A percentile compares a stretch with the other conserved stretches of the same genome.
These are phyloP conservation scores for Odontomyia ornata DNA, from an alignment of 2,888 invertebrate species.

Conservation along the genomic window DNA sequence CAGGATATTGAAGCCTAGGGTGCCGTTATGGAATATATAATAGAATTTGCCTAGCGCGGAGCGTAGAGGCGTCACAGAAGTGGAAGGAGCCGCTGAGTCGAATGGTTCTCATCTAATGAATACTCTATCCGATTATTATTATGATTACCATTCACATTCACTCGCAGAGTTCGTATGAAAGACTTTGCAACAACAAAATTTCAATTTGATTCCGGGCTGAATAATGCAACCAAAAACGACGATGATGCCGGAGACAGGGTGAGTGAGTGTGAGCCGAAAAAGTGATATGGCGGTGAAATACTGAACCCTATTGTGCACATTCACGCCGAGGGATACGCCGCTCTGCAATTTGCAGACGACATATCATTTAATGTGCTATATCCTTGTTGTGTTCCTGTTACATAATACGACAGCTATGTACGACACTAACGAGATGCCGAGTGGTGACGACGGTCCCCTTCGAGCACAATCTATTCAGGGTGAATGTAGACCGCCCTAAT, in stretches of 20 bases:
- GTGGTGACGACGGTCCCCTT: neutral
- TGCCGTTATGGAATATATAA: neutral
- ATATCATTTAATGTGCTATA: conserved; percentile 41
- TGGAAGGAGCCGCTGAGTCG: neutral
- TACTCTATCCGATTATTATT: conserved; percentile 44
- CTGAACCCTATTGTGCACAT: conserved; percentile 26
- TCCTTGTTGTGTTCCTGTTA: conserved; percentile 40
- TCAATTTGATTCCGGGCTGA: conserved; percentile 41
- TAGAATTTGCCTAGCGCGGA: no score
- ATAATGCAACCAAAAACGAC: conserved; percentile 38
- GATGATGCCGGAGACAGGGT: neutral
- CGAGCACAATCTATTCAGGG: conserved; percentile 1
- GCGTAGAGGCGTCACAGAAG: neutral
- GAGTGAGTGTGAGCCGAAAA: conserved; percentile 31
- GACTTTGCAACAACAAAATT: conserved; percentile 37
- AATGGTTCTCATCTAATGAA: conserved; percentile 34
- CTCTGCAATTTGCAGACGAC: conserved; percentile 36
- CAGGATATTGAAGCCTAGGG: conserved; percentile 29
- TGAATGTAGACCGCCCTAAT: conserved; percentile 40
- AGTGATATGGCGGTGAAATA: conserved; percentile 42
- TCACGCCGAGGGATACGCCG: conserved; percentile 21
- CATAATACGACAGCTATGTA: conserved; percentile 32
- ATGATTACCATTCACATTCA: conserved; percentile 45
- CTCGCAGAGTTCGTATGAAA: conserved; percentile 31
- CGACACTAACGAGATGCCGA: conserved; percentile 1